phyloP scores from a whole-genome alignment of 2,888 invertebrate species.

The Blastobasis adustella region DNA sequence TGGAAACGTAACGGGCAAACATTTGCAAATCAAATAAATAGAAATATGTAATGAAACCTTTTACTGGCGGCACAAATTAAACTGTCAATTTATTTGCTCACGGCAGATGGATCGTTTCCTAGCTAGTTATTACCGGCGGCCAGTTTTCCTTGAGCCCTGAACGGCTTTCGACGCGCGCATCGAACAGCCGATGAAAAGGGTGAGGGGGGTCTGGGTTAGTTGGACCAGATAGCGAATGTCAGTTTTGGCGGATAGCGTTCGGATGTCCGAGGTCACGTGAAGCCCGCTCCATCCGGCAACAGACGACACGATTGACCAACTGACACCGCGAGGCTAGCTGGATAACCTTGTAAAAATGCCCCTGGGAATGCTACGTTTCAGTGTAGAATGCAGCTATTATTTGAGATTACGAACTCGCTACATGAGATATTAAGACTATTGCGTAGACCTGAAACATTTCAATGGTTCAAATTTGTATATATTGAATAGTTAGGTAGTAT shows the following conservation, averaged over 20 bases:
- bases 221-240: constrained; percentile 35
- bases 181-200: background rate
- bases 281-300: constrained; percentile 43
- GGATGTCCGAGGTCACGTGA: constrained; percentile 53
- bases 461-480: no score
- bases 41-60: background rate
- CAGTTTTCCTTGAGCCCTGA: constrained; percentile 19
- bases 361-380: no score
- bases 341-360: no score
- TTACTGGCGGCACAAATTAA: constrained; percentile 33
- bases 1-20: no score
- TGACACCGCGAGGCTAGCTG: no score
- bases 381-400: no score
- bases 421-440: no score
- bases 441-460: no score
- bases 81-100: constrained; percentile 50
- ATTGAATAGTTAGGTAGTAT: no score
- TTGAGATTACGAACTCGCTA: no score
- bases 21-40: background rate
- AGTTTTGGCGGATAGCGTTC: constrained; percentile 39
- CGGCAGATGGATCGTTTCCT: constrained; percentile 49
- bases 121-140: constrained; percentile 24
- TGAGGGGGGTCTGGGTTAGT: constrained; percentile 12
- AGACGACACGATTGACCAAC: constrained; percentile 21
- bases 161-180: background rate